These are phyloP conservation scores for Bufotes viridis DNA, from an alignment of 2,797 vertebrate species.

Conservation along the genomic window DNA sequence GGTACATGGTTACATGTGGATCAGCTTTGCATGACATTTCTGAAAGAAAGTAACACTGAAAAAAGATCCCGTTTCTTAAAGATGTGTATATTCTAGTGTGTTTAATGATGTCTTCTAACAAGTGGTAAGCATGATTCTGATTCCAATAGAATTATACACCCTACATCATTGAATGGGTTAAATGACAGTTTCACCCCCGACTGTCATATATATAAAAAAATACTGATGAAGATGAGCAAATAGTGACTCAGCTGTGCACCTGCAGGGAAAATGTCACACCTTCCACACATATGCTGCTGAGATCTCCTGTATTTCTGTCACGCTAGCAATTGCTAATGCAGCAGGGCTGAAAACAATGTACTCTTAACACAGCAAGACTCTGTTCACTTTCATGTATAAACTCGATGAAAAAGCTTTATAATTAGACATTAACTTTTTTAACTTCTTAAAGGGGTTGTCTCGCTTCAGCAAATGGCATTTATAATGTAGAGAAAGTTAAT, in stretches of 20 bases:
- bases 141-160: neutral
- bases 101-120: no score
- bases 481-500: no score
- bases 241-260: conserved; percentile 66
- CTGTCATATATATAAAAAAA: conserved; percentile 60
- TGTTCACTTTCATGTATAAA: neutral
- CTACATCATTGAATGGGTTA: conserved; percentile 60
- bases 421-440: neutral
- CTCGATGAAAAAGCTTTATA: neutral
- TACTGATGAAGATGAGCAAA: conserved; percentile 65
- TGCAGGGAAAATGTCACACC: conserved; percentile 68
- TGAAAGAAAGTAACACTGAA: no score
- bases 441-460: no score
- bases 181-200: conserved; percentile 54
- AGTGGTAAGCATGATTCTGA: neutral
- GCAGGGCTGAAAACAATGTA: neutral
- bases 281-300: conserved; percentile 62
- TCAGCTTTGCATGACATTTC: no score
- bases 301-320: conserved; percentile 33
- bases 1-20: no score
- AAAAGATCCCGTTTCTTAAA: no score
- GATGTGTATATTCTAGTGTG: no score
- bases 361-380: neutral
- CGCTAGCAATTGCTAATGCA: conserved; percentile 20
- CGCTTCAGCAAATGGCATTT: no score